These are phyloP conservation scores for Empis stercorea DNA, from an alignment of 2,888 invertebrate genomes.

Conservation along the genomic window DNA sequence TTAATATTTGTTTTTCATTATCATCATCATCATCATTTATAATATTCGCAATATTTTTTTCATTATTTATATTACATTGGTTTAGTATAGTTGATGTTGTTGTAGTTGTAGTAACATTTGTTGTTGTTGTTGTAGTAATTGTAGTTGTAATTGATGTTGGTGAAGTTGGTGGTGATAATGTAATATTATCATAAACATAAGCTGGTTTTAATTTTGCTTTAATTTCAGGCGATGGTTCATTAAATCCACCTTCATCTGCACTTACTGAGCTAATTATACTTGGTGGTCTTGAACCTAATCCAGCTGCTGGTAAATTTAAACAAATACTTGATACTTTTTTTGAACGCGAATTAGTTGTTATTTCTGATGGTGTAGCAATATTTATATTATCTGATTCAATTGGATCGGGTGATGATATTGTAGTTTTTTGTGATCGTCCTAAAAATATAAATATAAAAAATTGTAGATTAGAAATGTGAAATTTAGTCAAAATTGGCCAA, in stretches of 20 bases:
- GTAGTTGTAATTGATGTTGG: slow-evolving; percentile 1
- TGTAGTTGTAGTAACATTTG: slow-evolving; percentile 2
- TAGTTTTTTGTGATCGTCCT: slow-evolving; percentile 16
- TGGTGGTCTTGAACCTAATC: slow-evolving; percentile 47
- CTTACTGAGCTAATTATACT: slow-evolving; percentile 52
- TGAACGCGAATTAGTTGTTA: slow-evolving; percentile 30
- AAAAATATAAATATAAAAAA: slow-evolving; percentile 8
- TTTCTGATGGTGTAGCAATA: slow-evolving; percentile 13
- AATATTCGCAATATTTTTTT: neutral
- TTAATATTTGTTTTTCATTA: slow-evolving; percentile 24
- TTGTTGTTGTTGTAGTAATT: slow-evolving; percentile 2
- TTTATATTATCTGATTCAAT: slow-evolving; percentile 10
- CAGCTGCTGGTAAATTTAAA: slow-evolving; percentile 49
- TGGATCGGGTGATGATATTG: slow-evolving; percentile 12
- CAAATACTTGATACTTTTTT: slow-evolving; percentile 48
- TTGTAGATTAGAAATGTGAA: too few species aligned
- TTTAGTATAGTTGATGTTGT: slow-evolving; percentile 2
- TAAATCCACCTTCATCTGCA: slow-evolving; percentile 58
- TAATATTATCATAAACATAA: slow-evolving; percentile 20
- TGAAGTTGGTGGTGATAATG: slow-evolving; percentile 1
- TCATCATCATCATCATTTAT: slow-evolving; percentile 11
- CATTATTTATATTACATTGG: too few species aligned
- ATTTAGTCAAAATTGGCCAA: too few species aligned
- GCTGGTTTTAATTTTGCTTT: slow-evolving; percentile 43
- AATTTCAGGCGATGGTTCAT: slow-evolving; percentile 57